phyloP scores from a whole-genome alignment of 2,797 vertebrate species.

The Craterocephalus amniculus region DNA sequence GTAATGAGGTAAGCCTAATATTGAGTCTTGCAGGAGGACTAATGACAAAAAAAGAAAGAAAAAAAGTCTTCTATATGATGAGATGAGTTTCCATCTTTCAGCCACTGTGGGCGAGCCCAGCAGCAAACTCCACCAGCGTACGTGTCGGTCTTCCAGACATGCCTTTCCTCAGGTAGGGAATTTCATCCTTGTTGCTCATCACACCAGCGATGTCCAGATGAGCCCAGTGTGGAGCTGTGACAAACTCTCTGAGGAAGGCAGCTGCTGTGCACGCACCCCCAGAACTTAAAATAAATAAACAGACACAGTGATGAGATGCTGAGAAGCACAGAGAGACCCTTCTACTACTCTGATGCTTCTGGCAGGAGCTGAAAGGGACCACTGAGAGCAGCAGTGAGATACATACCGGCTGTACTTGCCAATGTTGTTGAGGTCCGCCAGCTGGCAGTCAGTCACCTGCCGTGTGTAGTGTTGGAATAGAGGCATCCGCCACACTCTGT shows the following conservation, averaged over 20 bases:
- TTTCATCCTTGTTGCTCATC: constrained; percentile 95
- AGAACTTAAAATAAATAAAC: constrained; percentile 78
- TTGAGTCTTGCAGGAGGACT: no score
- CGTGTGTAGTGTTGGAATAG: constrained; percentile 95
- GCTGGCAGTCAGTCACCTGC: constrained; percentile 91
- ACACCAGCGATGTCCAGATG: constrained; percentile 97
- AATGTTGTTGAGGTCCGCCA: constrained; percentile 94
- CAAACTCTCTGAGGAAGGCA: constrained; percentile 94
- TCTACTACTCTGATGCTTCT: constrained; percentile 6
- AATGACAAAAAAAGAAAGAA: background rate
- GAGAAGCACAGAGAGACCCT: background rate
- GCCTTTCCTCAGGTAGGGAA: constrained; percentile 93
- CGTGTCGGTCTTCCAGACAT: constrained; percentile 96
- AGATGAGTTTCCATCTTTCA: constrained; percentile 41
- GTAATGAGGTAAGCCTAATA: background rate
- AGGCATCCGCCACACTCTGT: constrained; percentile 98
- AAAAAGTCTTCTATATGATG: background rate
- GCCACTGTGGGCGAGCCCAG: constrained; percentile 78
- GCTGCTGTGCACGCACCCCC: constrained; percentile 97
- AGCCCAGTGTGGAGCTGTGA: constrained; percentile 92
- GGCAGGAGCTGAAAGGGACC: background rate
- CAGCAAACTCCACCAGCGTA: constrained; percentile 90
- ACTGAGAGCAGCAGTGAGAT: constrained; percentile 9
- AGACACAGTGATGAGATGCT: constrained; percentile 9
- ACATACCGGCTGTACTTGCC: constrained; percentile 93